Evolutionary conservation across 1,140 invertebrate genomes (phyloP), one percentile per base, ranked within the genome.

Genomic region (Nasonia giraulti): DNA sequence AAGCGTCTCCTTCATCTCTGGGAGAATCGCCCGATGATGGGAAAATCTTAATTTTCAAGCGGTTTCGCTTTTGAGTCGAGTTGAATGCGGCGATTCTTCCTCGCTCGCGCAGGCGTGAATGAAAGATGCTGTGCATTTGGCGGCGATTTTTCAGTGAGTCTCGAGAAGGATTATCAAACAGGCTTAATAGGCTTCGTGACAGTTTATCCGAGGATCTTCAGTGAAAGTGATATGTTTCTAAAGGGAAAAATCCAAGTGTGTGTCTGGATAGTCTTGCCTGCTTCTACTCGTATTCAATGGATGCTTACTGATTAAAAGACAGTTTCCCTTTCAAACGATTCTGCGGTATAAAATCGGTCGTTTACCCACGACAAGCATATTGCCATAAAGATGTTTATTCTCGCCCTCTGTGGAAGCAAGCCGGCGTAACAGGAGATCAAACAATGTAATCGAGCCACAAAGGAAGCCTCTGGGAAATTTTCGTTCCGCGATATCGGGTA

Each of bases 351-450:
- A 37, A 37, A 37, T 37, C 3, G 2, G 33, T 37, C 5, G 33
- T 37, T 37, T 37, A 37, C 33, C 33, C 33, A 4, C 33, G 5
- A 37, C 33, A 37, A 37, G 5, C 40, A 8, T 44, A 44, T 44
- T 44, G 40, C 44, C 47, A 31, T 11, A 7, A 23, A 2, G 75
- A 76, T 11, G 27, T 8, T 33, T 73, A 73, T 81, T 55, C 50
- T 62, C 50, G 17, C 37, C 4, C 20, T 5, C 17, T 40, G 17
- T 17, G 27, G 2, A 55, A 81, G 23, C 20, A n/a, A 81, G 3
- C n/a, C 0, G 73, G 55, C 12, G 10, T 74, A 82, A 74, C 27
- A 37, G 14, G 71, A 62, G 80, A 75, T 82, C 71, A 82, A 82
- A 82, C 33, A 20, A 20, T 33, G 44, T 3, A 62, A 62, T 62